phyloP scores from a whole-genome alignment of 2,113 vertebrate genomes.

The Thalassoma bifasciatum region DNA sequence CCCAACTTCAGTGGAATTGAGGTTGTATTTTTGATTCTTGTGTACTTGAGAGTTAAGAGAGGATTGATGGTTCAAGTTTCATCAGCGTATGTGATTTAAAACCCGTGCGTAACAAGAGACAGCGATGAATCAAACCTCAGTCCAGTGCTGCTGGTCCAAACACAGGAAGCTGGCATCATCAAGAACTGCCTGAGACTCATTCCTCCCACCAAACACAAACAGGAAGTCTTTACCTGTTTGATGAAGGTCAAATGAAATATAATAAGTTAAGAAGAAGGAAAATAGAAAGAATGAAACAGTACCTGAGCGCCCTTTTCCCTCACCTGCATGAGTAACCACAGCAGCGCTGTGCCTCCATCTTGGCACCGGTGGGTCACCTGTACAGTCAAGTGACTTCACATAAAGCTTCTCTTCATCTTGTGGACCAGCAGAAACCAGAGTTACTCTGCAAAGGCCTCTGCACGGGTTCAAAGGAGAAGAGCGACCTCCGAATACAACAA shows the following conservation, averaged over 20 bases:
- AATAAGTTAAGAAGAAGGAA: background rate
- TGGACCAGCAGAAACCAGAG: constrained; percentile 30
- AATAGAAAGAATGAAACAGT: background rate
- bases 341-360: constrained; percentile 91
- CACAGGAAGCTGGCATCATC: constrained; percentile 86
- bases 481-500: constrained; percentile 88
- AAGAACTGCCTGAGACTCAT: constrained; percentile 75
- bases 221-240: constrained; percentile 84
- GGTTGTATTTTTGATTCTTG: no score
- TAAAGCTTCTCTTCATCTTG: constrained; percentile 14
- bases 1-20: no score
- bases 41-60: no score
- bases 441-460: constrained; percentile 74
- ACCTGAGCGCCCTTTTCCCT: background rate
- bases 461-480: constrained; percentile 85
- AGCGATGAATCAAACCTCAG: constrained; percentile 79
- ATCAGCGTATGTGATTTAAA: background rate
- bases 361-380: constrained; percentile 65
- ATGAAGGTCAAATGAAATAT: background rate
- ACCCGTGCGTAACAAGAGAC: background rate
- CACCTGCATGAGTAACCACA: constrained; percentile 81
- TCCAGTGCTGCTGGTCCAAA: constrained; percentile 74
- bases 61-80: background rate
- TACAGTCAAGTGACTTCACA: constrained; percentile 69
- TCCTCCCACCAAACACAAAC: constrained; percentile 92